These are phyloP conservation scores for Spodoptera littoralis DNA, from an alignment of 2,888 invertebrate genomes.

Conservation along the genomic window DNA sequence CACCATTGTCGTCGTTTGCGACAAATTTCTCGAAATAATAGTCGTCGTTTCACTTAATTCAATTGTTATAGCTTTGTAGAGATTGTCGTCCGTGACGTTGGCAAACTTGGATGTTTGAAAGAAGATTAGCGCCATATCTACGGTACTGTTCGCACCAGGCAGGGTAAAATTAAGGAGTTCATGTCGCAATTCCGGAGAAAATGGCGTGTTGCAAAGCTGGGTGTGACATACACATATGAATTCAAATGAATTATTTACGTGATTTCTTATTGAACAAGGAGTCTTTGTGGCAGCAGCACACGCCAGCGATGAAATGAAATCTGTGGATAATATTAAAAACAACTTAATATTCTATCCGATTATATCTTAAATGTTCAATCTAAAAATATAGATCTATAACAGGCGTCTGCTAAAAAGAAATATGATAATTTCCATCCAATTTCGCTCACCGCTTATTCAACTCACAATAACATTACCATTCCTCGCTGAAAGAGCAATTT, in stretches of 20 bases:
- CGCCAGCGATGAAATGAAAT: conserved; percentile 72
- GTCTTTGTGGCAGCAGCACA: conserved; percentile 66
- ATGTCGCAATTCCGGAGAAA: conserved; percentile 66
- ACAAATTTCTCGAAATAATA: conserved; percentile 45
- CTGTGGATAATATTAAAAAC: conserved; percentile 64
- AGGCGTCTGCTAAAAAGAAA: conserved; percentile 46
- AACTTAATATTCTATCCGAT: conserved; percentile 42
- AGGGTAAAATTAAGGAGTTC: conserved; percentile 73
- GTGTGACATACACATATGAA: conserved; percentile 75
- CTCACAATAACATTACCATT: conserved; percentile 59
- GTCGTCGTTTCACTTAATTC: conserved; percentile 43
- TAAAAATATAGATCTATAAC: conserved; percentile 35
- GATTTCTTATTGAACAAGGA: conserved; percentile 70
- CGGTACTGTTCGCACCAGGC: conserved; percentile 53
- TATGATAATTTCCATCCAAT: conserved; percentile 57
- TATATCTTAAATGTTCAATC: conserved; percentile 40
- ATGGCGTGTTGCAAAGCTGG: conserved; percentile 78
- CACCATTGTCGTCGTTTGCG: conserved; percentile 51
- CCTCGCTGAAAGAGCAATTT: conserved; percentile 51
- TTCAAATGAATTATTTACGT: conserved; percentile 64
- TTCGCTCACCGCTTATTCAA: conserved; percentile 50
- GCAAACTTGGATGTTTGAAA: conserved; percentile 68
- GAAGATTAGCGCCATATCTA: conserved; percentile 67
- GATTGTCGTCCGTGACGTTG: conserved; percentile 65
- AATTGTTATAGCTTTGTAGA: conserved; percentile 69